A percentile compares a stretch with the other conserved stretches of the same genome.
These are phyloP conservation scores for Agrochola litura DNA, from an alignment of 2,888 invertebrate species.

Conservation along the genomic window DNA sequence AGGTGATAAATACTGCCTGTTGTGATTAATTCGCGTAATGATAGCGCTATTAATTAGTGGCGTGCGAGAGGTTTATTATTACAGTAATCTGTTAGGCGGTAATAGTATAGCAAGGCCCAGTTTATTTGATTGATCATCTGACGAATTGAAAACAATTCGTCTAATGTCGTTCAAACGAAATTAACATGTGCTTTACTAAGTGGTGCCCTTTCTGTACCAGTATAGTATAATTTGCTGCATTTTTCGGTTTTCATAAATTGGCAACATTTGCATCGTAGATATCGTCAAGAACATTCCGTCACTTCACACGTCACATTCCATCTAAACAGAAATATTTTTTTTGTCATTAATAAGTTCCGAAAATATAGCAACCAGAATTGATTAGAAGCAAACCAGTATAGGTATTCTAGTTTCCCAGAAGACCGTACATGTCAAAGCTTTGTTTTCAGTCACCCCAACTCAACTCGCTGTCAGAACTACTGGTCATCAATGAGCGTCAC, in stretches of 20 bases:
- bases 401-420: background rate
- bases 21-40: conserved; percentile 57
- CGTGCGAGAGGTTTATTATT: conserved; percentile 34
- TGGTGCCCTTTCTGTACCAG: background rate
- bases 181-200: background rate
- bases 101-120: background rate
- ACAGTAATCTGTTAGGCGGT: conserved; percentile 32
- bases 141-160: conserved; percentile 7
- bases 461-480: conserved; percentile 24
- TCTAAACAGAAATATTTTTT: background rate
- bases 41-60: conserved; percentile 48
- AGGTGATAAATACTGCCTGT: conserved; percentile 46
- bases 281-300: background rate
- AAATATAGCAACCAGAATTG: background rate
- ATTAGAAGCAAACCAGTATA: background rate
- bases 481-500: conserved; percentile 24
- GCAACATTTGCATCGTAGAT: background rate
- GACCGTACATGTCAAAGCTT: background rate
- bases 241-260: background rate
- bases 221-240: too few relatives aligned
- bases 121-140: conserved; percentile 21
- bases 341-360: background rate
- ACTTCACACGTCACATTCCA: background rate
- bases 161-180: background rate
- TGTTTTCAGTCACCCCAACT: background rate